Evolutionary conservation across 2,888 invertebrate species (phyloP).

Genomic region (Acanthosepion esculentum): DNA sequence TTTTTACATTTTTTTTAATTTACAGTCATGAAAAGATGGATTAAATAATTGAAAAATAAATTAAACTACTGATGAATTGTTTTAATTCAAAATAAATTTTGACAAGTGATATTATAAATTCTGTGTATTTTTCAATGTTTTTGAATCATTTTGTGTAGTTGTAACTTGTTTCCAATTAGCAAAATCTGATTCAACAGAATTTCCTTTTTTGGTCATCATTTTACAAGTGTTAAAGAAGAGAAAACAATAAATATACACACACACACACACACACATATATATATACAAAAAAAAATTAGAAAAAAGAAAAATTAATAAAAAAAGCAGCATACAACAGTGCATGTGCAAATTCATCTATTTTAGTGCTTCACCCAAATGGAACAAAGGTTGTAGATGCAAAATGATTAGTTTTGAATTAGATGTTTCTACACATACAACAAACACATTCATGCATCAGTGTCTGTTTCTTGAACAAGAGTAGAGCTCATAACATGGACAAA

Average conservation of each 20-base stretch:
- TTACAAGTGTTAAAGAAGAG: background rate
- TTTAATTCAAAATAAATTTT: background rate
- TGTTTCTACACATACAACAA: background rate
- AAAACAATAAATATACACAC: background rate
- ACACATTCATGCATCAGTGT: background rate
- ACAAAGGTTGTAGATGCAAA: background rate
- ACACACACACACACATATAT: background rate
- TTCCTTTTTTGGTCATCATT: background rate
- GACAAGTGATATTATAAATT: background rate
- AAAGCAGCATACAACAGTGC: background rate
- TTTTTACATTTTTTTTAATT: background rate
- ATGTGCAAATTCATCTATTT: slow-evolving; percentile 6
- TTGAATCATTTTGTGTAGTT: background rate
- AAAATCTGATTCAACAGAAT: background rate
- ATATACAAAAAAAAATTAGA: background rate
- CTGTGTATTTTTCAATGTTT: background rate
- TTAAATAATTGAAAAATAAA: background rate
- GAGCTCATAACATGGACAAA: slow-evolving; percentile 11
- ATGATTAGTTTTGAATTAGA: background rate
- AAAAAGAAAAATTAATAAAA: background rate
- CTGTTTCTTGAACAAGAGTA: background rate
- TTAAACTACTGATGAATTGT: background rate
- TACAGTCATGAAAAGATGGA: background rate
- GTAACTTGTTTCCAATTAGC: background rate
- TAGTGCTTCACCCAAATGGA: background rate